Evolutionary conservation across 2,113 vertebrate species (phyloP).

Genomic region (Melanerpes aurifrons): DNA sequence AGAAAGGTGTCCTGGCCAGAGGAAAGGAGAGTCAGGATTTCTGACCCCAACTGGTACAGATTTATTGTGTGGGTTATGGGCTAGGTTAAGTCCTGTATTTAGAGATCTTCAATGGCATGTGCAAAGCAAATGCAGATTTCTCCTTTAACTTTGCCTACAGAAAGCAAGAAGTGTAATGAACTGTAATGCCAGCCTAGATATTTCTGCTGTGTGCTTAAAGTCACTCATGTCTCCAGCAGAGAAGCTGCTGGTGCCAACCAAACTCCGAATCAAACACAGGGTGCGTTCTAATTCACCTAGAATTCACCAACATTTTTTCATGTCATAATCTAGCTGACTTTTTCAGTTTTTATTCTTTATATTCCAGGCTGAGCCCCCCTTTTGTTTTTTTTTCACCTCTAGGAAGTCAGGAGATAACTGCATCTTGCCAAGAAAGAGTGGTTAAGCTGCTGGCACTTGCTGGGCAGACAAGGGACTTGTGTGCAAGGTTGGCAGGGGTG

Average conservation of each 20-base stretch:
- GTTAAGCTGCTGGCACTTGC: conserved; percentile 69
- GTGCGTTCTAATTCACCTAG: conserved; percentile 7
- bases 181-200: conserved; percentile 19
- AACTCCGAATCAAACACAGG: conserved; percentile 25
- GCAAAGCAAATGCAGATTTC: conserved; percentile 38
- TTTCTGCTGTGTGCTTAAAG: conserved; percentile 15
- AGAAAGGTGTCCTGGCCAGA: neutral
- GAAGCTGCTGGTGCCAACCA: neutral
- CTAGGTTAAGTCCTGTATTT: neutral
- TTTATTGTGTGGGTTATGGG: neutral
- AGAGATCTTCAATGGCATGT: neutral
- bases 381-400: conserved; percentile 34
- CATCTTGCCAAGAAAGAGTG: conserved; percentile 54
- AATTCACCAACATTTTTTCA: conserved; percentile 56
- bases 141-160: conserved; percentile 34
- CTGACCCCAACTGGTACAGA: neutral
- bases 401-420: conserved; percentile 40
- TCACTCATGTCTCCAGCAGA: conserved; percentile 14
- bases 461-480: conserved; percentile 53
- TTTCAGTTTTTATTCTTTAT: conserved; percentile 54
- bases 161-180: conserved; percentile 32
- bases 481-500: conserved; percentile 58
- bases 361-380: conserved; percentile 33
- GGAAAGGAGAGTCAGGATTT: neutral
- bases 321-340: conserved; percentile 40